phyloP scores from a whole-genome alignment of 2,113 vertebrate species.

The Picathartes gymnocephalus region DNA sequence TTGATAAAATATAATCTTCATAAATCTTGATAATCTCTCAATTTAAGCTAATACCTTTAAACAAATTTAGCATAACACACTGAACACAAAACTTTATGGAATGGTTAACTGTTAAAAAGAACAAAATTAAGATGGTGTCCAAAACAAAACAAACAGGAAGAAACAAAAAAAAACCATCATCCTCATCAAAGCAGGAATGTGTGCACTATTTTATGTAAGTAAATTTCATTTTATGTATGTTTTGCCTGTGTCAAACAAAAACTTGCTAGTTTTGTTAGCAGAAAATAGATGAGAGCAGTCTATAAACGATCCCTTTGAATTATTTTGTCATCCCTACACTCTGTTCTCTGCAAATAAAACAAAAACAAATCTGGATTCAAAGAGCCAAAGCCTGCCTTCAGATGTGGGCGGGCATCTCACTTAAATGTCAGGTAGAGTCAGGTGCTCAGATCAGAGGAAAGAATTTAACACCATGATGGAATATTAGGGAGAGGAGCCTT shows the following conservation, averaged over 20 bases:
- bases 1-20: neutral
- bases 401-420: neutral
- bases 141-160: neutral
- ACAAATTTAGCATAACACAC: neutral
- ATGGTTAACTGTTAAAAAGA: neutral
- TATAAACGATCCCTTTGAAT: neutral
- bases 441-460: neutral
- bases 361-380: neutral
- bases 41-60: neutral
- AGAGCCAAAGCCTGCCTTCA: neutral
- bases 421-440: constrained; percentile 32
- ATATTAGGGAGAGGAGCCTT: neutral
- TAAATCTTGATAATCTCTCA: neutral
- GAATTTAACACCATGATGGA: neutral
- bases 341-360: neutral
- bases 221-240: neutral
- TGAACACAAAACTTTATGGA: neutral
- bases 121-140: neutral
- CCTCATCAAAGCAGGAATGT: neutral
- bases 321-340: neutral
- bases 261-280: neutral
- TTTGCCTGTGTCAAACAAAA: neutral
- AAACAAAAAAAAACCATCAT: fast-evolving
- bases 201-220: neutral
- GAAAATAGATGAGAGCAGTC: neutral